phyloP scores from a whole-genome alignment of 2,888 invertebrate genomes.

The Horisme vitalbata region DNA sequence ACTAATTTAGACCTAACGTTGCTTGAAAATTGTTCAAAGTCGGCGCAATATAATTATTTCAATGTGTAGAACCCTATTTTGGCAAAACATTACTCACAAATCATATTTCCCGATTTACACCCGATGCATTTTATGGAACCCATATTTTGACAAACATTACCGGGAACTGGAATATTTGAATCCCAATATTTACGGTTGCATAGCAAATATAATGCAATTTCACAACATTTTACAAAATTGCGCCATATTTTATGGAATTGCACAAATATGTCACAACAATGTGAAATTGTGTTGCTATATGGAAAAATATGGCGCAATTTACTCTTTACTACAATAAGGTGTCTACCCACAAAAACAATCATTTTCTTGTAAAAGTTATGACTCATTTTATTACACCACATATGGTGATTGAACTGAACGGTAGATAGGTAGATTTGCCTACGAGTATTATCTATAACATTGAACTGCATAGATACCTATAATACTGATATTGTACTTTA shows the following conservation, averaged over 20 bases:
- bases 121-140: slow-evolving; percentile 37
- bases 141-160: slow-evolving; percentile 38
- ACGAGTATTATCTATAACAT: too few species aligned
- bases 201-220: slow-evolving; percentile 35
- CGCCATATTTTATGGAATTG: slow-evolving; percentile 33
- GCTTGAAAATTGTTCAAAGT: too few species aligned
- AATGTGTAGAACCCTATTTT: not conserved
- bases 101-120: slow-evolving; percentile 24
- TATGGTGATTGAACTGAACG: too few species aligned
- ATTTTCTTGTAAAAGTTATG: not conserved
- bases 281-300: slow-evolving; percentile 34
- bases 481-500: too few species aligned
- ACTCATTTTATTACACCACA: too few species aligned
- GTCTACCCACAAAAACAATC: not conserved
- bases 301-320: slow-evolving; percentile 35
- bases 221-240: slow-evolving; percentile 32
- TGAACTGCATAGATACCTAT: too few species aligned
- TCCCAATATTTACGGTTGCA: slow-evolving; percentile 31
- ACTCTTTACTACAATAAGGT: not conserved
- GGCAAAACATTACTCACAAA: slow-evolving; percentile 9
- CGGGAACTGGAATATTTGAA: slow-evolving; percentile 36
- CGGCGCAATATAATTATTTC: too few species aligned
- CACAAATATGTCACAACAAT: slow-evolving; percentile 32
- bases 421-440: too few species aligned
- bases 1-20: too few species aligned